Evolutionary conservation across 2,888 invertebrate species (phyloP), one percentile per base, ranked within the genome.

Genomic region (Perizoma flavofasciatum): DNA sequence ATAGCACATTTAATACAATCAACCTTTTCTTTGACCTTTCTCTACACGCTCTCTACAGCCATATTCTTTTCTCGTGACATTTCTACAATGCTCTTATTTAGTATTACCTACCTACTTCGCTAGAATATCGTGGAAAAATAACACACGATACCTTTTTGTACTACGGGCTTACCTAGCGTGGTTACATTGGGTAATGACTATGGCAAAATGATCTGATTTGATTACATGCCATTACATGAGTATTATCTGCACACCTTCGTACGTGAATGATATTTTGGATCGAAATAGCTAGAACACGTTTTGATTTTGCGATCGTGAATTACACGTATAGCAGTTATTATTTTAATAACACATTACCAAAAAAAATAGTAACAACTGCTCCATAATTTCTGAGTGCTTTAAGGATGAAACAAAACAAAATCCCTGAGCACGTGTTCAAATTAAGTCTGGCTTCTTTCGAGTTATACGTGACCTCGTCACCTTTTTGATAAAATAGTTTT

Each of bases 241-340:
- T 56, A 67, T 67, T 64, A 67, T 59, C 65, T 56, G 62, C 62
- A 61, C 56, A 65, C 60, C 57, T 57, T 10, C 48, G 43, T 55
- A 60, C 47, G 67, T 66, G 67, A 67, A 57, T 73, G 68, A 74
- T 77, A 77, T 59, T 80, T 80, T 74, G 70, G 72, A 75, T 66
- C 79, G 77, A 77, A 77, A 79, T 37, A 41, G 47, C 35, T 49
- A 59, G 40, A 49, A 33, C 58, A 58, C 58, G 58, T 53, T 6
- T 72, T 75, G 79, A 76, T 72, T 74, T 71, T 68, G 68, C 69
- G 61, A 76, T 67, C 70, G 59, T 67, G 65, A 77, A 83, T 84
- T 82, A 79, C 72, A 71, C 68, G 77, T 78, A 82, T 81, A 76
- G 69, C 67, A 55, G 61, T 75, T 72, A 79, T 86, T 80, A 80